A percentile compares a stretch with the other conserved stretches of the same genome.
phyloP scores from a whole-genome alignment of 2,888 invertebrate genomes.

The Aphidius colemani region DNA sequence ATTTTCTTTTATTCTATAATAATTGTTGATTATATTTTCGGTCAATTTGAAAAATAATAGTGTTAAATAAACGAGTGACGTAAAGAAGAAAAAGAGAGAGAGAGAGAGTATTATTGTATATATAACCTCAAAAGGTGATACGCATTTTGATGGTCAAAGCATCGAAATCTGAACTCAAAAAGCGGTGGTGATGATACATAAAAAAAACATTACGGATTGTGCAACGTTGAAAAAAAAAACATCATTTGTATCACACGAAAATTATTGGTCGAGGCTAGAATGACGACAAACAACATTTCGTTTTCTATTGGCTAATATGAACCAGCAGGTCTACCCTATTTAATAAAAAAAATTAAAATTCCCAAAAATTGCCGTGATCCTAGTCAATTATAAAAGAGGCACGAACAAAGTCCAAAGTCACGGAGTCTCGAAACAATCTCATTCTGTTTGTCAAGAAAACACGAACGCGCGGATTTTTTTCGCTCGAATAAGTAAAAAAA shows the following conservation, averaged over 20 bases:
- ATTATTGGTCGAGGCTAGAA: no score
- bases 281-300: no score
- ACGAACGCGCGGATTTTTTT: conserved; percentile 35
- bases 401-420: not conserved
- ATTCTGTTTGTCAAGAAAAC: conserved; percentile 34
- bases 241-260: conserved; percentile 33
- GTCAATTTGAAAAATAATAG: not conserved
- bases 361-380: no score
- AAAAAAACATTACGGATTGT: conserved; percentile 33
- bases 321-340: no score
- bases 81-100: no score
- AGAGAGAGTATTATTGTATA: not conserved
- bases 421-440: conserved; percentile 15
- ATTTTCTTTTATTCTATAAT: no score
- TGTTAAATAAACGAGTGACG: not conserved
- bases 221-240: conserved; percentile 40
- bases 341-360: no score
- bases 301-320: no score
- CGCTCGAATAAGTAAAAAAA: conserved; percentile 11
- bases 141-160: not conserved
- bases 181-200: no score
- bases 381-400: not conserved
- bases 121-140: conserved; percentile 14
- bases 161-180: not conserved
- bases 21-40: no score